Evolutionary conservation across 2,797 vertebrate genomes (phyloP).

Genomic region (Clamator glandarius): DNA sequence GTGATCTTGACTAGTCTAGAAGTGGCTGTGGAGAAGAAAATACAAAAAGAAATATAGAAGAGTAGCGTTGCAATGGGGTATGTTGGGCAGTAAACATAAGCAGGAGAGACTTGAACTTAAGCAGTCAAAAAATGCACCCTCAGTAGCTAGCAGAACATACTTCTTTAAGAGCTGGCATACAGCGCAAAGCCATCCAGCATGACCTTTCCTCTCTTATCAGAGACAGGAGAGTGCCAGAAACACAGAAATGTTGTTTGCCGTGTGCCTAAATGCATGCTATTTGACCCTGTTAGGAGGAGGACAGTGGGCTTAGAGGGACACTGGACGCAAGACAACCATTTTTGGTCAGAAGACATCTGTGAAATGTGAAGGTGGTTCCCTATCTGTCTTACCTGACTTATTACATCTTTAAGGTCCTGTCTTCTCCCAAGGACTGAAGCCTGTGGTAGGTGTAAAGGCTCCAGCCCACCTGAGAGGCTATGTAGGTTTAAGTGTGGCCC

Average conservation of each 20-base stretch:
- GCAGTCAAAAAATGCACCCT: background rate
- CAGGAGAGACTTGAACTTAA: background rate
- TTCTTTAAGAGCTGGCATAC: background rate
- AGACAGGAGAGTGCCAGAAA: background rate
- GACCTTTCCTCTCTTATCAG: background rate
- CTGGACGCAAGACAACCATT: background rate
- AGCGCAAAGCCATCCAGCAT: background rate
- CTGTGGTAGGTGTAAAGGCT: background rate
- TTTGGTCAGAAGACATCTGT: background rate
- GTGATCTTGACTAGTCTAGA: background rate
- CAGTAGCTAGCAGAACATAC: background rate
- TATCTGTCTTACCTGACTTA: background rate
- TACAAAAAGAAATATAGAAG: background rate
- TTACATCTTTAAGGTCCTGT: background rate
- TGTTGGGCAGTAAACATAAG: background rate
- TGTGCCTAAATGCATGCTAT: background rate
- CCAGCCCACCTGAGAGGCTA: background rate
- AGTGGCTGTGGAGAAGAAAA: background rate
- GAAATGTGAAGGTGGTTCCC: background rate
- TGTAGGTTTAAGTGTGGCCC: background rate
- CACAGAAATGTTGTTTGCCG: accelerated
- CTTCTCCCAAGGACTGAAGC: background rate
- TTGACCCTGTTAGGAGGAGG: background rate
- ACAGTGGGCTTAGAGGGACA: background rate
- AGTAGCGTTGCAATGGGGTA: background rate